phyloP scores from a whole-genome alignment of 1,140 invertebrate species.

The Zaprionus inermis region DNA sequence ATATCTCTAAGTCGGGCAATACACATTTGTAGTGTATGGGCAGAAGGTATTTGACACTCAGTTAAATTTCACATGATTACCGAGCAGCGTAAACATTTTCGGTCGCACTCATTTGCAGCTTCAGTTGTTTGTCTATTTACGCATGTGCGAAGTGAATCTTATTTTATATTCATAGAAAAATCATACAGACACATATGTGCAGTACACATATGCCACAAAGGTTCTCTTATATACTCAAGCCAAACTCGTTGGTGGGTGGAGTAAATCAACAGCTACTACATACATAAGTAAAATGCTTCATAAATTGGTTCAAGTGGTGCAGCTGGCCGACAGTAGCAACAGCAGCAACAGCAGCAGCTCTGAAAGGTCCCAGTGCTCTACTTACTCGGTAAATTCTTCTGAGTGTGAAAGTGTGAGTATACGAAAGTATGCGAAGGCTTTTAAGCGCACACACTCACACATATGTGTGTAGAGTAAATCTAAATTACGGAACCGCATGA shows the following conservation, averaged over 20 bases:
- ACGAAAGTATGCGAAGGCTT: not conserved
- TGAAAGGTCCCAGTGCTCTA: conserved; percentile 31
- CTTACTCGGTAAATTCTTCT: not conserved
- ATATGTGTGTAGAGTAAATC: not conserved
- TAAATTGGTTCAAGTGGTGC: conserved; percentile 79
- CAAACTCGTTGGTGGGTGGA: conserved; percentile 41
- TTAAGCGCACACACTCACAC: not conserved
- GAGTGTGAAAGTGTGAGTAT: not conserved
- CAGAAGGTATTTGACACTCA: not conserved
- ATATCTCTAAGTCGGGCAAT: no score
- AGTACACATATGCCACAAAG: conserved; percentile 18
- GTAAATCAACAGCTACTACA: conserved; percentile 70
- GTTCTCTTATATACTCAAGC: conserved; percentile 38
- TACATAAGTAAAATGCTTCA: conserved; percentile 75
- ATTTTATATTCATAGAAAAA: conserved; percentile 82
- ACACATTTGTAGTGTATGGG: no score
- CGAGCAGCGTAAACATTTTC: not conserved
- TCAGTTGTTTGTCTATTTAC: conserved; percentile 75
- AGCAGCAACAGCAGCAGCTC: conserved; percentile 43
- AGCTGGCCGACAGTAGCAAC: conserved; percentile 52
- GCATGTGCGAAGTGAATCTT: conserved; percentile 68
- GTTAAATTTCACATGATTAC: not conserved
- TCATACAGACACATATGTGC: conserved; percentile 76
- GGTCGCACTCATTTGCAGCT: conserved; percentile 4
- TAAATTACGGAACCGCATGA: not conserved